Evolutionary conservation across 92 coral and sea anemone genomes (phyloP).

Genomic region (Meandrina meandrites): DNA sequence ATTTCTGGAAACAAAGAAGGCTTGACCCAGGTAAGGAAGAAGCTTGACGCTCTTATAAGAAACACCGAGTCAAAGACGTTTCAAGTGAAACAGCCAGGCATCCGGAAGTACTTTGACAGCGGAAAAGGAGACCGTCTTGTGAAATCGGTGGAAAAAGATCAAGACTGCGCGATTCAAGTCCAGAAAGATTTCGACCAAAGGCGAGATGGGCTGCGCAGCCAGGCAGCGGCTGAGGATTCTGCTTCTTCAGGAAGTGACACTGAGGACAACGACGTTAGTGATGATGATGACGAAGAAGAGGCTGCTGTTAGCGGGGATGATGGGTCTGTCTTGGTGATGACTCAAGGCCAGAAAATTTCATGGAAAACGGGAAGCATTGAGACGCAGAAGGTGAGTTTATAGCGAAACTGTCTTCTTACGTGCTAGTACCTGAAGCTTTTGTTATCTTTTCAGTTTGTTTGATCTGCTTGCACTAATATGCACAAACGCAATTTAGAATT

Average conservation of each 20-base stretch:
- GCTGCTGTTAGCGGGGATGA: neutral
- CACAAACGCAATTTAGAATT: too few species aligned
- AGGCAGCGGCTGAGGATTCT: neutral
- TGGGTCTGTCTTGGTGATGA: conserved; percentile 33
- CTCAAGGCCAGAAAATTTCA: conserved; percentile 60
- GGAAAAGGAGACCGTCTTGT: conserved; percentile 66
- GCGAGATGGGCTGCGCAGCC: neutral
- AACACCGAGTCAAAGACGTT: neutral
- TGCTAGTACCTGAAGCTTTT: neutral
- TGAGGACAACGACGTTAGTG: conserved; percentile 30
- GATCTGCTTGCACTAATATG: too few species aligned
- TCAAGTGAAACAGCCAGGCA: conserved; percentile 70
- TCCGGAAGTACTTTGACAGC: conserved; percentile 48
- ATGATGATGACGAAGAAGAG: conserved; percentile 18
- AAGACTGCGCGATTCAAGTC: conserved; percentile 61
- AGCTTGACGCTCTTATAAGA: conserved; percentile 28
- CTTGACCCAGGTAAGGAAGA: conserved; percentile 8
- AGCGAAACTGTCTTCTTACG: neutral
- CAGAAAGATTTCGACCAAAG: conserved; percentile 23
- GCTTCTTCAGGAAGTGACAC: conserved; percentile 38
- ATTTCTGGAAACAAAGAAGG: conserved; percentile 80
- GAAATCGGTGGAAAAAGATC: conserved; percentile 62
- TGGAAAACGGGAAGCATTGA: conserved; percentile 83
- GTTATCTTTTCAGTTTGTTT: too few species aligned
- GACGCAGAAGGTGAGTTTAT: conserved; percentile 57